Evolutionary conservation across 1,140 invertebrate species (phyloP), one percentile per base, ranked within the genome.

Genomic region (Frieseomelitta varia): DNA sequence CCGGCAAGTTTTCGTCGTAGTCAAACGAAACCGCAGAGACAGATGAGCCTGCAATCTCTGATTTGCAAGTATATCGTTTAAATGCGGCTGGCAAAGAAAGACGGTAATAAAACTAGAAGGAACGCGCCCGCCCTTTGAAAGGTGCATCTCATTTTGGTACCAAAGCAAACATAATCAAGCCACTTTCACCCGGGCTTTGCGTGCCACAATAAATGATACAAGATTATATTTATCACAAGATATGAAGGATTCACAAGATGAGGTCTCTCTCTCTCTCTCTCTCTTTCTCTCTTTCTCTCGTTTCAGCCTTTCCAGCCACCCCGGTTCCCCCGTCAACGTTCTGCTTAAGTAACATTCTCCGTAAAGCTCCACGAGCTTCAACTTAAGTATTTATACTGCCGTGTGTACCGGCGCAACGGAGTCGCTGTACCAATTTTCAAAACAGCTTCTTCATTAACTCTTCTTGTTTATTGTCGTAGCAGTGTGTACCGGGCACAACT

Each of bases 151-250:
- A 90, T 90, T 90, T 90, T 80, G 76, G 78, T 86, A 83, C 58
- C 51, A 73, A 81, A 84, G 87, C 79, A 90, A 90, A 90, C 82
- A 77, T 89, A 90, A 90, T 90, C 85, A 90, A 85, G 78, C 53
- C 77, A 79, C 81, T 84, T 75, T 72, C 69, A 58, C 71, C 75
- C 53, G 63, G 83, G 67, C 88, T 89, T 89, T 90, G 87, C 82
- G 76, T 65, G 47, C 85, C 85, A 89, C 88, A 87, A 90, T 90
- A 90, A 90, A 89, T 87, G 88, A 89, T 85, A 85, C 85, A 90
- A 89, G 81, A 82, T 76, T 75, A 87, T 89, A 88, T 89, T 90
- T 89, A 89, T 86, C 85, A 30, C 58, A 56, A 89, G 88, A 90
- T 90, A 90, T 85, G 88, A 89, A 90, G 88, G 80, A 86, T 88